These are phyloP conservation scores for Brienomyrus longianalis DNA, from an alignment of 2,113 vertebrate genomes.

Conservation along the genomic window DNA sequence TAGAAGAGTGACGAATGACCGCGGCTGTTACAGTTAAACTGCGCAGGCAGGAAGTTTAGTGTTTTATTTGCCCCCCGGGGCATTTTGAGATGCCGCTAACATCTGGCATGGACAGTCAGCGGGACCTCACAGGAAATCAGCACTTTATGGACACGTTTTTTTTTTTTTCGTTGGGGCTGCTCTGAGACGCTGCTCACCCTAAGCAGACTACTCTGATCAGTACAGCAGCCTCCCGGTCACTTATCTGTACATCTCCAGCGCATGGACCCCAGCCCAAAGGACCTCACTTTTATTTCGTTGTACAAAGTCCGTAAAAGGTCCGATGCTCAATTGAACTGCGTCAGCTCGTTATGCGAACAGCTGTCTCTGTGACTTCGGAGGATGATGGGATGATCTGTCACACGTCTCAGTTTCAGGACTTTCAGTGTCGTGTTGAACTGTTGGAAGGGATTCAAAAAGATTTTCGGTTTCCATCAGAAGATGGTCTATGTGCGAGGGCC, in stretches of 20 bases:
- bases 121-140: slow-evolving; percentile 6
- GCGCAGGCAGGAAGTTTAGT: not conserved
- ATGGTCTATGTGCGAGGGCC: not conserved
- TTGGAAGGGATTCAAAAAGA: not conserved
- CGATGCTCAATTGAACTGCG: not conserved
- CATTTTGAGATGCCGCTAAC: not conserved
- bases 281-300: not conserved
- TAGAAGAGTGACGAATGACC: not conserved
- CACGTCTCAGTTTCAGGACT: not conserved
- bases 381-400: not conserved
- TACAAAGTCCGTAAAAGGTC: not conserved
- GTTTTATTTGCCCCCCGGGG: not conserved
- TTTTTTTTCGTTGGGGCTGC: not conserved
- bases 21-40: not conserved
- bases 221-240: not conserved
- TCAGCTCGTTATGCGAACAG: not conserved
- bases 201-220: not conserved
- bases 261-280: not conserved
- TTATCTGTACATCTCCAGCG: not conserved
- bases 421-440: not conserved
- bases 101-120: not conserved
- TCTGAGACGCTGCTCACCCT: not conserved
- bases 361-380: not conserved
- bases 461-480: not conserved
- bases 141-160: not conserved